phyloP scores from a whole-genome alignment of 2,113 vertebrate genomes.

The Chaenocephalus aceratus region DNA sequence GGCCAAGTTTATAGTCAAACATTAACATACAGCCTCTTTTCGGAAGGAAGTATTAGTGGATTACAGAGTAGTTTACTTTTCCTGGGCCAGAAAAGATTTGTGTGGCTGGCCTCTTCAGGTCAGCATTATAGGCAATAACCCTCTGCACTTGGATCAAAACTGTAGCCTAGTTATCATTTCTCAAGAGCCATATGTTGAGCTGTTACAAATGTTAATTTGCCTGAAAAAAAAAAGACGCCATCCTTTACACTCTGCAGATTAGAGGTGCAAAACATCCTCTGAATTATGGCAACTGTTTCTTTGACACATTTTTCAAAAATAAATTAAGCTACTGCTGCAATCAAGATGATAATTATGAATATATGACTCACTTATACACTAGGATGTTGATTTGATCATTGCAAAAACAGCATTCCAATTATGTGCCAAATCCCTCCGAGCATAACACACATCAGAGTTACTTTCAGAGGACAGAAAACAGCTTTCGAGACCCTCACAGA shows the following conservation, averaged over 20 bases:
- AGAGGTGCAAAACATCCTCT: conserved; percentile 14
- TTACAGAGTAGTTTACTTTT: conserved; percentile 66
- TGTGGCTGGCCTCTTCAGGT: conserved; percentile 29
- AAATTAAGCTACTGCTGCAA: conserved; percentile 24
- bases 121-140: conserved; percentile 6
- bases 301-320: conserved; percentile 22
- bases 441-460: conserved; percentile 14
- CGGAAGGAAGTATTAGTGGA: conserved; percentile 66
- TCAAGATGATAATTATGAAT: conserved; percentile 16
- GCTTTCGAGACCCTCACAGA: conserved; percentile 30
- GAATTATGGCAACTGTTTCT: conserved; percentile 17
- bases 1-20: conserved; percentile 50
- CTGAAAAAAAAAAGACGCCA: conserved; percentile 15
- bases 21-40: conserved; percentile 47
- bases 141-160: conserved; percentile 3
- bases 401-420: conserved; percentile 61
- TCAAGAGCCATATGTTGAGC: conserved; percentile 36
- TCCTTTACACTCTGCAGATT: conserved; percentile 9
- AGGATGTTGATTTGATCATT: conserved; percentile 21
- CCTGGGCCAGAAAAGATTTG: conserved; percentile 51
- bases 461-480: conserved; percentile 20
- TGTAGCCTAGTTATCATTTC: conserved; percentile 28
- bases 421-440: conserved; percentile 9
- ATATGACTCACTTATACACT: background rate
- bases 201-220: conserved; percentile 30